Evolutionary conservation across 2,113 vertebrate genomes (phyloP).

Genomic region (Barnardius zonarius): DNA sequence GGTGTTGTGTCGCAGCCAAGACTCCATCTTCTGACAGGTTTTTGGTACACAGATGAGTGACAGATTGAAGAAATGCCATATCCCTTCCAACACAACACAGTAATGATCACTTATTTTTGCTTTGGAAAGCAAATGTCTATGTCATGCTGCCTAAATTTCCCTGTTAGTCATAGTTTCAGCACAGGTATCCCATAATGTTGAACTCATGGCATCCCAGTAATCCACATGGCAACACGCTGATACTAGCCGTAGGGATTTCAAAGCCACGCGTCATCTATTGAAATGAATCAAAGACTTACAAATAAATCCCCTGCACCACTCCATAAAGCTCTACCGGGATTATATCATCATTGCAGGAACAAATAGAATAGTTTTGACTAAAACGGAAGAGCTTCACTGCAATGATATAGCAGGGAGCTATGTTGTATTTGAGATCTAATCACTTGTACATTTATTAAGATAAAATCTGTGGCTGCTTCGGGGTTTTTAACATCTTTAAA

Average conservation of each 20-base stretch:
- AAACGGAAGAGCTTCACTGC: constrained; percentile 28
- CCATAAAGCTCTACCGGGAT: constrained; percentile 35
- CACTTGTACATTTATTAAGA: background rate
- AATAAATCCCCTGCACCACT: constrained; percentile 45
- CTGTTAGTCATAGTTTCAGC: background rate
- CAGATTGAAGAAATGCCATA: background rate
- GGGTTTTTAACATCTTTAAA: background rate
- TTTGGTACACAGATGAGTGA: background rate
- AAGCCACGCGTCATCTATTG: background rate
- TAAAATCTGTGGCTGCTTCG: background rate
- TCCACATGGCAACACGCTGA: constrained; percentile 42
- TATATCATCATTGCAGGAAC: constrained; percentile 44
- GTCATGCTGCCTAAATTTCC: background rate
- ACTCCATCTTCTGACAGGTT: background rate
- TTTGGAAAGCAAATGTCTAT: background rate
- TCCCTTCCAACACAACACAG: background rate
- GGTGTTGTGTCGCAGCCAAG: background rate
- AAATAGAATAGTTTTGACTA: constrained; percentile 22
- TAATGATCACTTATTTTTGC: background rate
- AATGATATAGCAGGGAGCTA: background rate
- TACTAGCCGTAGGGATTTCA: constrained; percentile 14
- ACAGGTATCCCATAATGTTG: background rate
- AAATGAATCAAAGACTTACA: constrained; percentile 49
- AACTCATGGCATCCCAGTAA: constrained; percentile 9
- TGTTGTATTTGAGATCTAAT: constrained; percentile 11